Conservation (phyloP, 2,888 invertebrate genomes). For the Hydraecia micacea region DNA sequence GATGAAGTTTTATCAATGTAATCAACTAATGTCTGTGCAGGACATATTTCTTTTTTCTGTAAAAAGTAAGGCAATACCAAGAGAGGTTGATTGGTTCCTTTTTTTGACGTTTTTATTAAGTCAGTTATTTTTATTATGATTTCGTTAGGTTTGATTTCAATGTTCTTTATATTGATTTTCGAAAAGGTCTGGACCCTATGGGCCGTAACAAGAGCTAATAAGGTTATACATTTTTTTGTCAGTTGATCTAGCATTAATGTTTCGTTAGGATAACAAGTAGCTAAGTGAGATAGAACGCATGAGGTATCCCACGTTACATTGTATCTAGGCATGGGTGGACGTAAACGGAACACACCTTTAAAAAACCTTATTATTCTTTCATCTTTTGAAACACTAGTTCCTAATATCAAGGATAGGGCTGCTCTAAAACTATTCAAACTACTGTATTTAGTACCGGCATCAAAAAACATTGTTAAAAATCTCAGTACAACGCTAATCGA, state of each 20-base stretch:
- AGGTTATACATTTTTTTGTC: conserved; percentile 1
- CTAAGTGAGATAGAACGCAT: background rate
- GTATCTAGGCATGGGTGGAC: conserved; percentile 10
- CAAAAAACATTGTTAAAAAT: too few relatives aligned
- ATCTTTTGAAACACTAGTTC: too few relatives aligned
- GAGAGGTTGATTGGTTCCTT: background rate
- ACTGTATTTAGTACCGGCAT: too few relatives aligned
- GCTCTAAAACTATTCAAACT: too few relatives aligned
- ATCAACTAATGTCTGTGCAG: background rate
- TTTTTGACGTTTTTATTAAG: conserved; percentile 1
- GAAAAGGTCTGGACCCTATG: background rate
- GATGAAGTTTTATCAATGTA: background rate
- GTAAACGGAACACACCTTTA: conserved; percentile 5
- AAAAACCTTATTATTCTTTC: too few relatives aligned
- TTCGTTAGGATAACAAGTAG: conserved; percentile 7
- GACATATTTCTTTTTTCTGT: background rate
- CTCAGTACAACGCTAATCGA: conserved; percentile 4
- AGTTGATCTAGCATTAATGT: background rate
- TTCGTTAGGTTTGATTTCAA: conserved; percentile 1
- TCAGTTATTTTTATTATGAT: background rate
- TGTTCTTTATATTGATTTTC: conserved; percentile 1
- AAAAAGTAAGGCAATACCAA: background rate
- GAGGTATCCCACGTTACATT: conserved; percentile 5
- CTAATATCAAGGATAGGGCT: too few relatives aligned
- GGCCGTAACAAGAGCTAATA: background rate